These are phyloP conservation scores for Drosophila quadrilineata DNA, from an alignment of 1,140 invertebrate genomes.

Conservation along the genomic window DNA sequence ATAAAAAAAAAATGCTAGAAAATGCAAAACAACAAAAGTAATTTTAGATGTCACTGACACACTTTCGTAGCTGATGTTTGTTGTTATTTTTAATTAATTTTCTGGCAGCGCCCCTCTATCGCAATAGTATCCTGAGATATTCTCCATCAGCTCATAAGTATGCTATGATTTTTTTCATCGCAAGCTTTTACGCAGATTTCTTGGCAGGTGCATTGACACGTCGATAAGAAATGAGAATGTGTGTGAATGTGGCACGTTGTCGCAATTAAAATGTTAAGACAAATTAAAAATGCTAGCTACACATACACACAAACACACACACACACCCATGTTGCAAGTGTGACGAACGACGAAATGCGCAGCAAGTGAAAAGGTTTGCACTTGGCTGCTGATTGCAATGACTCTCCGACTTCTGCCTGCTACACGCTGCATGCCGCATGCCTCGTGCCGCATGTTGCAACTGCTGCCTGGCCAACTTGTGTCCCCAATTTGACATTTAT, in stretches of 20 bases:
- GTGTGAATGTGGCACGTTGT: conserved; percentile 18
- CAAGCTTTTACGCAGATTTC: conserved; percentile 55
- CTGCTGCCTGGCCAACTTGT: conserved; percentile 24
- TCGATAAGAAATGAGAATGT: conserved; percentile 65
- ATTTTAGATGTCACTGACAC: conserved; percentile 28
- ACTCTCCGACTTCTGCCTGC: not conserved
- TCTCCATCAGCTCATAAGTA: conserved; percentile 17
- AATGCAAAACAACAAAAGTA: conserved; percentile 25
- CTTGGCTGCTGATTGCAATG: conserved; percentile 71
- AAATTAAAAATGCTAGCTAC: conserved; percentile 61
- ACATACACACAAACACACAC: not conserved
- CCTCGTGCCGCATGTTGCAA: not conserved
- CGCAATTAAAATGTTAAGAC: conserved; percentile 72
- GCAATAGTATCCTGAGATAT: too few species aligned
- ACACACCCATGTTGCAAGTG: conserved; percentile 31
- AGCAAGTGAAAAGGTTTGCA: conserved; percentile 60
- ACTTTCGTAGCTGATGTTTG: conserved; percentile 23
- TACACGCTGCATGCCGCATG: not conserved
- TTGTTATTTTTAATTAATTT: conserved; percentile 58
- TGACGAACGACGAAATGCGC: conserved; percentile 36
- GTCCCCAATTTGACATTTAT: conserved; percentile 74
- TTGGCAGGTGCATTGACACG: conserved; percentile 59
- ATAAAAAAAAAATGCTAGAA: conserved; percentile 45
- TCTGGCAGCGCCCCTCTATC: conserved; percentile 2
- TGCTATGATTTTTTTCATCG: conserved; percentile 43